Evolutionary conservation across 1,140 invertebrate species (phyloP).

Genomic region (Heterodera carotae): DNA sequence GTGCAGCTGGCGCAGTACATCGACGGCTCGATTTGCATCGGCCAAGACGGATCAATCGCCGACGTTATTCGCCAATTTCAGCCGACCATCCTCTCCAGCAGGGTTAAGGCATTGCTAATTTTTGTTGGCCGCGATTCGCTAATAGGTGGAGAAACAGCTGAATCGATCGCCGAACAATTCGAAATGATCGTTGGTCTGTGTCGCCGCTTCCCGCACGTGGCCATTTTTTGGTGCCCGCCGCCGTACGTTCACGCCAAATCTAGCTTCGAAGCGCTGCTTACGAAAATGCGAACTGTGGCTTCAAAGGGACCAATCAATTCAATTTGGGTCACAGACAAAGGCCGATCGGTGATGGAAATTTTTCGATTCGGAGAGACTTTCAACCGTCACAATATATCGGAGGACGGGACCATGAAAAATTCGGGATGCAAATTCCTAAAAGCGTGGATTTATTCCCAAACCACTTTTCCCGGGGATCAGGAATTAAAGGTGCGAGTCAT

Average conservation of each 20-base stretch:
- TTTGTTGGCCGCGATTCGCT: constrained; percentile 4
- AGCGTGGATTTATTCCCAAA: constrained; percentile 6
- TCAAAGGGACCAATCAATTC: background rate
- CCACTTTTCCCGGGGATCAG: background rate
- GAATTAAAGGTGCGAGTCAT: background rate
- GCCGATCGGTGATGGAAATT: constrained; percentile 2
- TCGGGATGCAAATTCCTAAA: background rate
- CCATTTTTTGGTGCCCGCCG: background rate
- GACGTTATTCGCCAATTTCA: constrained; percentile 1
- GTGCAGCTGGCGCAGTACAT: background rate
- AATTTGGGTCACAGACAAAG: background rate
- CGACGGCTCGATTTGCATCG: background rate
- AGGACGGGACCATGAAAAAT: background rate
- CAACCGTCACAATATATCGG: background rate
- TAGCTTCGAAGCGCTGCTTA: background rate
- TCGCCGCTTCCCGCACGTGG: background rate
- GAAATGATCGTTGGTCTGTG: background rate
- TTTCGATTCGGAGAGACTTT: background rate
- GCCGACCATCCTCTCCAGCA: background rate
- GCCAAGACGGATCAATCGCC: background rate
- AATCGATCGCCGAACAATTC: background rate
- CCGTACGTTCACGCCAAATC: background rate
- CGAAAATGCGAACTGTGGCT: background rate
- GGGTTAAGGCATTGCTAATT: background rate
- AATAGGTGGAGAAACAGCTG: constrained; percentile 8